These are phyloP conservation scores for Himalopsyche anomala DNA, from an alignment of 2,888 invertebrate genomes.

Conservation along the genomic window DNA sequence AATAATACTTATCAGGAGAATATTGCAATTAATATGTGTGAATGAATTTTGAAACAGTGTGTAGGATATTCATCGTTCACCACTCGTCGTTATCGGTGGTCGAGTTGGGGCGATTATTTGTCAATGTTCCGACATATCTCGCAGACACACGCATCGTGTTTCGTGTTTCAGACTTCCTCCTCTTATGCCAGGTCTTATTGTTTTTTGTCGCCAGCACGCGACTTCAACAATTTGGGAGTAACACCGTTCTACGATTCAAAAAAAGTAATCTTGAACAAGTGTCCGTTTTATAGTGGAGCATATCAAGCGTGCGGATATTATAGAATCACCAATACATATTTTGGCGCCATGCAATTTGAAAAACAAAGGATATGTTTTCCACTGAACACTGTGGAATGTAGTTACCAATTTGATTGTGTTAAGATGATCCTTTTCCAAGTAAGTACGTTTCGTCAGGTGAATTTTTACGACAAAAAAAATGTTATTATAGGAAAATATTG, in stretches of 20 bases:
- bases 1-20: no score
- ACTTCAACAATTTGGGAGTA: slow-evolving; percentile 52
- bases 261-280: background rate
- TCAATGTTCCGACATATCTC: slow-evolving; percentile 57
- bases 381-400: no score
- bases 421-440: no score
- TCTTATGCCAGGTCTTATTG: slow-evolving; percentile 7
- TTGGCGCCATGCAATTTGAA: no score
- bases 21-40: background rate
- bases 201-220: slow-evolving; percentile 63
- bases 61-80: slow-evolving; percentile 24
- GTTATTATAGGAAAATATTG: no score
- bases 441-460: no score
- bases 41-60: background rate
- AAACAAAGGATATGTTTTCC: no score
- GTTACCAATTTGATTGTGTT: no score
- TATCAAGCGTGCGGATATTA: no score
- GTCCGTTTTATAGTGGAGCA: background rate
- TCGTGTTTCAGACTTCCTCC: slow-evolving; percentile 29
- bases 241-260: slow-evolving; percentile 42
- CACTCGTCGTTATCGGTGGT: slow-evolving; percentile 29
- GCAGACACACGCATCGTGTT: slow-evolving; percentile 53
- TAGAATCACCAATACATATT: no score
- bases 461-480: no score
- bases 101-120: slow-evolving; percentile 62